Base-by-base conservation (phyloP, 2,888 invertebrate genomes). In the Flexamia atlantica region DNA sequence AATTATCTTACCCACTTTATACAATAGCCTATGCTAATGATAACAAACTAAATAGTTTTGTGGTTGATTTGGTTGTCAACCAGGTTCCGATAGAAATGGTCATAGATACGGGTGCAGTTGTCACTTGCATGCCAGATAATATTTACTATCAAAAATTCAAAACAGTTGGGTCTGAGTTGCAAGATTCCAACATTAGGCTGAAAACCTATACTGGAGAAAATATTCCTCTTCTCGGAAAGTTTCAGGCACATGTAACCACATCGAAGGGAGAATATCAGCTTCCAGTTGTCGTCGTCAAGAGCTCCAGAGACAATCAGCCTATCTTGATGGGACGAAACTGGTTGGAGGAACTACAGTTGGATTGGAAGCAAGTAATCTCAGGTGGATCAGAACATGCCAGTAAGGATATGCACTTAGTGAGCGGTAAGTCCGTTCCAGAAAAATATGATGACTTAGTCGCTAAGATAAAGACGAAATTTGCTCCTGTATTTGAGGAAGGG, bases 381-480 rank as follows among this genome's bases (percentile, higher is more conserved):
- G 23, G 23, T 23, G 53, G 10, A 23, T 53, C 20, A 3, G 5
- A 5, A 23, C 17, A 68, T n/a, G n/a, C 30, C 32, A 28, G n/a
- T n/a, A 17, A 9, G 30, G 68, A 17, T 2, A 32, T 68, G 7
- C 14, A 14, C 30, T 32, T 1, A 1, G 4, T 68, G 14, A 68
- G 30, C 23, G 68, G 68, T 36, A 14, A 68, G 68, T 30, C 68
- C 30, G 68, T 68, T 72, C 72, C 36, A n/a, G n/a, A n/a, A n/a
- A n/a, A n/a, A 1, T 32, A 1, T 68, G 5, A 0, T 30, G 14
- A 7, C 14, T 17, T 36, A 20, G 25, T 42, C 2, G n/a, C 1
- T 4, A n/a, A 20, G 2, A 23, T 72, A 4, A 72, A 42, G 42
- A n/a, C 1, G 4, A 72, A 72, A 42, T 72, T 2, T 42, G 23